phyloP scores from a whole-genome alignment of 2,888 invertebrate genomes.

The Drosophila aldrichi region DNA sequence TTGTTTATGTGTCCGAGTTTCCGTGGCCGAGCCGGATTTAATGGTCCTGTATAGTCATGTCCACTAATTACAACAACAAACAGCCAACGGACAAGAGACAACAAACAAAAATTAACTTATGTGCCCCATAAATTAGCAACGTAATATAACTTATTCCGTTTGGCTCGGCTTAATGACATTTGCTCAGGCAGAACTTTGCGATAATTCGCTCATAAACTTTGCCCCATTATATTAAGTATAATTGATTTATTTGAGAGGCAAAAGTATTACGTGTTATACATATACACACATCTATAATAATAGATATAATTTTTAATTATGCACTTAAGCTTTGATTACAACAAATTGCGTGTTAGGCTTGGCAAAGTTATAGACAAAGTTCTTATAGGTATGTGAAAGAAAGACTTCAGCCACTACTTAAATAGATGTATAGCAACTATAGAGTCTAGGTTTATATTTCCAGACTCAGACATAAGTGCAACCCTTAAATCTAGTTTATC shows the following conservation, averaged over 20 bases:
- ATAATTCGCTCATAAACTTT: constrained; percentile 45
- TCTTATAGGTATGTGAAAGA: not conserved
- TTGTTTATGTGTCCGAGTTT: constrained; percentile 59
- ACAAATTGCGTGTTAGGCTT: not conserved
- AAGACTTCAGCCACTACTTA: no score
- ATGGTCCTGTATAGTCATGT: constrained; percentile 65
- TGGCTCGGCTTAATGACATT: constrained; percentile 31
- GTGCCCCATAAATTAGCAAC: constrained; percentile 75
- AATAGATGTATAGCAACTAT: no score
- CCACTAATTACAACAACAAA: constrained; percentile 75
- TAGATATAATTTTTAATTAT: not conserved
- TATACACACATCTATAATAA: not conserved
- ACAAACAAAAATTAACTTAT: constrained; percentile 78
- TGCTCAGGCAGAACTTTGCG: constrained; percentile 21
- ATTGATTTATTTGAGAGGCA: constrained; percentile 15
- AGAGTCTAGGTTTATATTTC: no score
- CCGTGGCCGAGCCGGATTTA: constrained; percentile 60
- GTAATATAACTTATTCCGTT: constrained; percentile 64
- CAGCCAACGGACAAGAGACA: constrained; percentile 42
- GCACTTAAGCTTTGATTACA: not conserved
- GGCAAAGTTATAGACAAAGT: not conserved
- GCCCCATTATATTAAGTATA: constrained; percentile 22
- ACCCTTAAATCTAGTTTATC: no score
- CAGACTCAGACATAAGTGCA: no score
- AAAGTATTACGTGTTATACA: not conserved